Base-by-base conservation (phyloP, 2,888 invertebrate species). In the Bhutanitis thaidina region DNA sequence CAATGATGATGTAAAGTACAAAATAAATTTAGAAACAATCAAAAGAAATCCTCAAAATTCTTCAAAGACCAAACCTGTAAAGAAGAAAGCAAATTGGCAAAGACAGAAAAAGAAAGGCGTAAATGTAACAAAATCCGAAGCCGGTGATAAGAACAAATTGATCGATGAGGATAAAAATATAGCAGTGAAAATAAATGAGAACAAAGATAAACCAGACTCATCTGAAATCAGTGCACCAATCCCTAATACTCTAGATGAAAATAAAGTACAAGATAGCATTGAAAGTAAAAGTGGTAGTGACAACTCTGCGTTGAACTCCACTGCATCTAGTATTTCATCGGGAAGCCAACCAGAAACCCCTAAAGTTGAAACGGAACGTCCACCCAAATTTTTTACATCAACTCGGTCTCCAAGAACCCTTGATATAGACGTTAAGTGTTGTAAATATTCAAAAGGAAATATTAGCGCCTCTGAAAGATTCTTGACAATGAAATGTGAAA, bases 331-430 rank as follows among this genome's bases (percentile, higher is more conserved):
- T 32, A 37, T 43, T 30, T 39, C 61, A 13, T 41, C 59, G 10
- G 43, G 53, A 14, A 68, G 56, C 61, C 66, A 64, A 56, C 40
- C 62, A 7, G 82, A 84, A 48, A 67, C 73, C n/a, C 71, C 77
- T 8, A 89, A 83, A 73, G 37, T 69, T 49, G 88, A 89, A 67
- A 70, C 61, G 16, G 89, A 88, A 64, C 72, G 88, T 55, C 87
- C 87, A 36, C 88, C 80, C 3, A 89, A 88, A 64, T 89, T 89
- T 67, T 89, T 89, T 50, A 89, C 88, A 9, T 88, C 89, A 1
- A 76, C 58, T 54, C 71, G 89, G 62, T 80, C 82, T 39, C 86
- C 87, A 13, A 77, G 88, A 59, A 84, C 74, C 25, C 82, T 89
- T 13, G 89, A 89, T 43, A 86, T 89, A 48, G 89, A 89, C 59